These are phyloP conservation scores for Isurus oxyrinchus DNA, from an alignment of 2,113 vertebrate species.

Conservation along the genomic window DNA sequence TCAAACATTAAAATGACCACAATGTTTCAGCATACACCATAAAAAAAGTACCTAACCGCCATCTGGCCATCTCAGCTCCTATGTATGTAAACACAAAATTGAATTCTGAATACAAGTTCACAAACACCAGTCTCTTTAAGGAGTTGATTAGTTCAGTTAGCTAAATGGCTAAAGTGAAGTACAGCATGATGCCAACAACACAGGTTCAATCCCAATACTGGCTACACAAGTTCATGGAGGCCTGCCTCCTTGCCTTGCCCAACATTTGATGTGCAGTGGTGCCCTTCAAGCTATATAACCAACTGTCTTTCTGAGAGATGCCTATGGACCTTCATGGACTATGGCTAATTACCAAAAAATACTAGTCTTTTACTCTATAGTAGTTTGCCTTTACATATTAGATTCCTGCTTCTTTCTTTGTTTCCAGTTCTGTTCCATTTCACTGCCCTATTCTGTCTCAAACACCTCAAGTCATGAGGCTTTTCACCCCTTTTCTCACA, in stretches of 20 bases:
- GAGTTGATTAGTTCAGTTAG: too few relatives aligned
- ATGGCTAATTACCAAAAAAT: background rate
- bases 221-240: background rate
- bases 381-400: background rate
- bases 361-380: background rate
- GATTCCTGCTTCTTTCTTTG: background rate
- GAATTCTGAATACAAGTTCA: background rate
- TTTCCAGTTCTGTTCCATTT: background rate
- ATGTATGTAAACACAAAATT: background rate
- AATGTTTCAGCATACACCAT: background rate
- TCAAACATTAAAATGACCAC: background rate
- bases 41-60: background rate
- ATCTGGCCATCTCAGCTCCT: background rate
- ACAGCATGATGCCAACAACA: background rate
- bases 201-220: background rate
- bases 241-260: background rate
- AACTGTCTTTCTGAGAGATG: background rate
- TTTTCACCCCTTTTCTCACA: background rate
- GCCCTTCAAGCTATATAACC: background rate
- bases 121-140: background rate
- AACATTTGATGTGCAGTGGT: background rate
- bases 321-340: background rate
- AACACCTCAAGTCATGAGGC: background rate
- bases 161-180: background rate
- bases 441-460: background rate